phyloP scores from a whole-genome alignment of 2,888 invertebrate species.

The Ornithoptera alexandrae region DNA sequence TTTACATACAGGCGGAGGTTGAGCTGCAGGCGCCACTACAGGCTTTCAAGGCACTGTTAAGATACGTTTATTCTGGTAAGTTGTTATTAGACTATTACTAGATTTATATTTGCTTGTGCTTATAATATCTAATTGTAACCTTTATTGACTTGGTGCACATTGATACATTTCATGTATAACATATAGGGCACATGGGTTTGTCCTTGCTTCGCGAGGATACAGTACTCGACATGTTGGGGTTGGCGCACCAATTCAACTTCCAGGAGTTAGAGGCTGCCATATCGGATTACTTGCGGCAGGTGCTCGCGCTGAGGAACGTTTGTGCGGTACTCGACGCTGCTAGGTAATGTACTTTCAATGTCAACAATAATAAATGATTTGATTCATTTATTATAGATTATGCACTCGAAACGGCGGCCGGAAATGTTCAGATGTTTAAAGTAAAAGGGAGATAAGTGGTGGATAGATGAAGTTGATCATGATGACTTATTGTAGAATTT shows the following conservation, averaged over 20 bases:
- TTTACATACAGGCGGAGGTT: constrained; percentile 84
- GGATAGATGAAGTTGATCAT: too few relatives aligned
- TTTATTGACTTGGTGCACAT: too few relatives aligned
- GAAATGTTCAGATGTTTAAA: too few relatives aligned
- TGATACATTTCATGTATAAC: too few relatives aligned
- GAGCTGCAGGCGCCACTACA: constrained; percentile 90
- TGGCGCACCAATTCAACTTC: constrained; percentile 98
- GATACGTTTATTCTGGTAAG: constrained; percentile 96
- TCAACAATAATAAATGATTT: too few relatives aligned
- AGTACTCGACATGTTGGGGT: constrained; percentile 86
- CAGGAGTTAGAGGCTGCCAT: constrained; percentile 93
- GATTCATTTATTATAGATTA: too few relatives aligned
- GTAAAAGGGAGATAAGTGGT: too few relatives aligned
- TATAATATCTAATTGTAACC: too few relatives aligned
- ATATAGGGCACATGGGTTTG: constrained; percentile 24
- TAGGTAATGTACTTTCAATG: constrained; percentile 56
- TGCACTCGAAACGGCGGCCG: too few relatives aligned
- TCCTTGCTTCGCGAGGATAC: constrained; percentile 80
- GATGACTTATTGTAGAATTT: too few relatives aligned
- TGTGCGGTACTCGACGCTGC: constrained; percentile 97
- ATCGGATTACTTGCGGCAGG: constrained; percentile 94
- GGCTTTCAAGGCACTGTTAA: constrained; percentile 93
- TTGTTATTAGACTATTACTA: constrained; percentile 18
- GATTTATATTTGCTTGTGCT: too few relatives aligned
- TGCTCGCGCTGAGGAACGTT: constrained; percentile 92